Evolutionary conservation across 2,888 invertebrate genomes (phyloP), one percentile per base, ranked within the genome.

Genomic region (Acleris literana): DNA sequence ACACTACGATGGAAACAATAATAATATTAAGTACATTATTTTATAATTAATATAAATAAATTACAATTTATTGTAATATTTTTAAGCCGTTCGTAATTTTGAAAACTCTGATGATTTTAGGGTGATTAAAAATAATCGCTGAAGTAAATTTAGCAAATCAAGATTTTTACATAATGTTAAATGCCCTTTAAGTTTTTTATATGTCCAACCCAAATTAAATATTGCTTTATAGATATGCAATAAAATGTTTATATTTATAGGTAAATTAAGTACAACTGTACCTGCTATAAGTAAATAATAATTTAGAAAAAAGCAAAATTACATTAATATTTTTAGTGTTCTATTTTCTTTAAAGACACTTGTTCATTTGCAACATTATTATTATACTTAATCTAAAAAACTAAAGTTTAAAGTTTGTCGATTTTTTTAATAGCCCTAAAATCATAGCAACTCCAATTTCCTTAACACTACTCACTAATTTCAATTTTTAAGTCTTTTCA

Each of bases 401-500:
- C 48, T 25, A 25, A 25, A 25, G 17, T 48, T 18, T 48, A 52
- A 4, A 25, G 2, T 39, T 5, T 29, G 16, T 33, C 20, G 4
- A 33, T 49, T 44, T 59, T 59, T 60, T 51, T 55, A 49, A 22
- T 54, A 61, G 33, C 48, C 53, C 61, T 29, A 62, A 53, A 46
- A 57, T 33, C 55, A 33, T 46, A 11, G 22, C 9, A 22, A 13
- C 46, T n/a, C 55, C 61, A 56, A 33, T 11, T 43, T 48, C 58
- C 56, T 48, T 61, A 61, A 11, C n/a, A 13, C 46, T 57, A 62
- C 2, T 52, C 22, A 4, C 66, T 69, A 87, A 84, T 89, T 90
- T 88, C 81, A 84, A 84, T 39, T 81, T 79, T 87, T 76, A 91
- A 91, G 91, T 91, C 92, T 91, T 92, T 91, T 90, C 83, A 77